These are phyloP conservation scores for Sminthurinus signatus DNA, from an alignment of 1,140 invertebrate genomes.

Conservation along the genomic window DNA sequence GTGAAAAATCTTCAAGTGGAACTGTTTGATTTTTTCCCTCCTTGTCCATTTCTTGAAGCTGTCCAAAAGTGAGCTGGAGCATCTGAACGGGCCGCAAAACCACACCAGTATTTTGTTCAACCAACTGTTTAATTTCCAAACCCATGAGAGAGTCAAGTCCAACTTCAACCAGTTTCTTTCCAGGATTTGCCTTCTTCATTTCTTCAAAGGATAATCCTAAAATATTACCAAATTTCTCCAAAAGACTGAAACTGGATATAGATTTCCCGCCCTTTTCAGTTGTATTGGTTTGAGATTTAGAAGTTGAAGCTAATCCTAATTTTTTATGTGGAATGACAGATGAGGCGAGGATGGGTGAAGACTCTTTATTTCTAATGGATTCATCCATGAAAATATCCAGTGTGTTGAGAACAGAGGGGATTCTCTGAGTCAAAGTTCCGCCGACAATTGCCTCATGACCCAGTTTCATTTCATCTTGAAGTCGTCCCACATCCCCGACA, in stretches of 20 bases:
- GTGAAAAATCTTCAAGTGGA: too few relatives aligned
- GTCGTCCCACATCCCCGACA: slow-evolving; percentile 89
- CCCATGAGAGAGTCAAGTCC: slow-evolving; percentile 97
- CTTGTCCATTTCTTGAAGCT: too few relatives aligned
- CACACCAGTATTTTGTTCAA: slow-evolving; percentile 78
- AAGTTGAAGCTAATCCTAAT: too few relatives aligned
- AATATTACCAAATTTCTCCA: slow-evolving; percentile 73
- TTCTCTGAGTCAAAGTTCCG: slow-evolving; percentile 86
- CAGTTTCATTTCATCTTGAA: slow-evolving; percentile 71
- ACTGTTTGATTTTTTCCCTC: too few relatives aligned
- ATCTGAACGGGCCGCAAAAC: too few relatives aligned
- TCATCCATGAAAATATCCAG: slow-evolving; percentile 72
- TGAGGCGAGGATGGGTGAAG: not conserved
- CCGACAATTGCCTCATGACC: slow-evolving; percentile 74
- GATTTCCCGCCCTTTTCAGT: slow-evolving; percentile 56
- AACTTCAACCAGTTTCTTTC: slow-evolving; percentile 80
- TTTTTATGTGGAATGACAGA: too few relatives aligned
- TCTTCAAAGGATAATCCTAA: slow-evolving; percentile 71
- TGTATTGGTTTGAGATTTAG: too few relatives aligned
- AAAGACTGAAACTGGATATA: slow-evolving; percentile 52
- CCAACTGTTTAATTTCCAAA: slow-evolving; percentile 73
- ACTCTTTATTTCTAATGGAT: too few relatives aligned
- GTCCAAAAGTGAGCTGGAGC: too few relatives aligned
- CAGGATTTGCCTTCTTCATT: slow-evolving; percentile 61
- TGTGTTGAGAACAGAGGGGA: slow-evolving; percentile 74